Conservation (phyloP, 2,113 vertebrate genomes). For the Podocnemis expansa region DNA sequence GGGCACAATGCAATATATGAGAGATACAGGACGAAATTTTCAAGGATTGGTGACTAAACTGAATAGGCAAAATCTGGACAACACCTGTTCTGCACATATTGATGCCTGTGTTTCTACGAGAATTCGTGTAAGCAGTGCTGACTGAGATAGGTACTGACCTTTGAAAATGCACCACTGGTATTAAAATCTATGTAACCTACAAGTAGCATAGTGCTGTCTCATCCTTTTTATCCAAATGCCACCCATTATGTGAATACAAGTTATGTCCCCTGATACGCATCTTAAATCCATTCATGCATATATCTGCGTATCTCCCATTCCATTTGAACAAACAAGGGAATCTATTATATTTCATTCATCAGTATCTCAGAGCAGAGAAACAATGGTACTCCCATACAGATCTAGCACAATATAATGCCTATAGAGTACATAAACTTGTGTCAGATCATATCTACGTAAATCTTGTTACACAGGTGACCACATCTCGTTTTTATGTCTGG, state of each 20-base stretch:
- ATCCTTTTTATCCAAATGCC: neutral
- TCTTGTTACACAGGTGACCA: neutral
- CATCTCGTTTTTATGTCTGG: neutral
- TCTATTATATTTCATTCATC: neutral
- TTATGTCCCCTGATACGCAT: neutral
- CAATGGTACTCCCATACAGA: neutral
- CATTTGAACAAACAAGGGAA: neutral
- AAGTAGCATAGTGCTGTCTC: neutral
- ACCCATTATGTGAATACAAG: neutral
- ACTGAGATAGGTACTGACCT: neutral
- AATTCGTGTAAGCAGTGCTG: neutral
- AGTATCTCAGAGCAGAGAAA: neutral
- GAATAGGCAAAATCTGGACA: neutral
- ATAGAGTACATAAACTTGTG: rapidly evolving
- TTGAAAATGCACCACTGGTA: neutral
- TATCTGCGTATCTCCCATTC: neutral
- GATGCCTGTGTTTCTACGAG: neutral
- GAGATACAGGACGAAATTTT: neutral
- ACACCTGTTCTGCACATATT: neutral
- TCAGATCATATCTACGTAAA: neutral
- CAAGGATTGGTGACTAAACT: neutral
- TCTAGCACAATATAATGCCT: neutral
- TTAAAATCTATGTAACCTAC: neutral
- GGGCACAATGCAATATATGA: neutral
- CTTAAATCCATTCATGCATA: neutral